Base-by-base conservation (phyloP, 1,140 invertebrate genomes). In the Bilobella aurantiaca region DNA sequence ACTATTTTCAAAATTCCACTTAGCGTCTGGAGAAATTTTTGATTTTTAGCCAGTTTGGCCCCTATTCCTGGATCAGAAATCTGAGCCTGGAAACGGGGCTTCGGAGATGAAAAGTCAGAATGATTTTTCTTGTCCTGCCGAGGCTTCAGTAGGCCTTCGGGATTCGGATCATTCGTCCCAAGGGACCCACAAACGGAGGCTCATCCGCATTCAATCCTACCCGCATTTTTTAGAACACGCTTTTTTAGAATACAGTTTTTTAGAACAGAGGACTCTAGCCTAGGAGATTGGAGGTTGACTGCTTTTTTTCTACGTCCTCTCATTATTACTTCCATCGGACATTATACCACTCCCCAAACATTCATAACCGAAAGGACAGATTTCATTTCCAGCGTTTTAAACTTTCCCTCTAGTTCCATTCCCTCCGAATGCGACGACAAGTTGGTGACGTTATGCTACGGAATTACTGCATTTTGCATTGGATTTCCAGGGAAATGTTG, bases 111-210 rank as follows among this genome's bases (percentile, higher is more conserved):
- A 53, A 23, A 23, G 23, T 61, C 32, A 63, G 58, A 70, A 70
- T 68, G 66, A 70, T 70, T 70, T 70, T 70, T 70, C 66, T 67
- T 67, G 69, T 67, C 66, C 66, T 70, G 37, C 64, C 12, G 53
- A 23, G 61, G 23, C 57, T 32, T 49, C 67, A 70, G 63, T 46
- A 66, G 31, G 58, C 69, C 66, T 63, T 32, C 37, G 69, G 66
- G 69, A 70, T 32, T 65, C 21, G 42, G 32, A 65, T 67, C 63
- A 64, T 70, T 65, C 31, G 49, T 68, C 69, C 66, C 69, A 59
- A 16, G 28, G 60, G 66, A 68, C 58, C 42, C 37, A 62, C 56
- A 59, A 32, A 12, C 2, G 31, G 2, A 8, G 12, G 5, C 18
- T 14, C 21, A 21, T 21, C 3, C 37, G 16, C 23, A 27, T 46